Evolutionary conservation across 1,140 invertebrate genomes (phyloP).

Genomic region (Drosophila subobscura): DNA sequence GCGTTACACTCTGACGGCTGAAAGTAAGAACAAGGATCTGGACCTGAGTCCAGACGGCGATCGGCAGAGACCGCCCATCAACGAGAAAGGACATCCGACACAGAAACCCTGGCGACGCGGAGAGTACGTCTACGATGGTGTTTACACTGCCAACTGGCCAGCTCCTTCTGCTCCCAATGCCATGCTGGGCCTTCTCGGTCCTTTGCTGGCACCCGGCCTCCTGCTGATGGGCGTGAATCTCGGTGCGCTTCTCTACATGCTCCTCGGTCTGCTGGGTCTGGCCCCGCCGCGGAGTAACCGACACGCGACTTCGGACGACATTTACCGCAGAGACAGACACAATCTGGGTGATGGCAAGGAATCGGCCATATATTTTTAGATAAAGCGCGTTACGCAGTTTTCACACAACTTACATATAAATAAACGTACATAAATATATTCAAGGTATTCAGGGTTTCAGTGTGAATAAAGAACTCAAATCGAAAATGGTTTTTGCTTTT

Average conservation of each 20-base stretch:
- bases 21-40: constrained; percentile 54
- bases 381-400: constrained; percentile 37
- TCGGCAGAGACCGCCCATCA: neutral
- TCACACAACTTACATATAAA: constrained; percentile 49
- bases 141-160: constrained; percentile 27
- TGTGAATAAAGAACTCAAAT: constrained; percentile 42
- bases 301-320: neutral
- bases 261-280: constrained; percentile 54
- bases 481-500: neutral
- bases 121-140: constrained; percentile 33
- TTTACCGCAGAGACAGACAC: constrained; percentile 54
- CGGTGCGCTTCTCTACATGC: constrained; percentile 59
- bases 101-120: constrained; percentile 63
- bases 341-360: constrained; percentile 55
- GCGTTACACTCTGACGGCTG: constrained; percentile 51
- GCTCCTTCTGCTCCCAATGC: constrained; percentile 9
- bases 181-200: constrained; percentile 22
- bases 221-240: constrained; percentile 59
- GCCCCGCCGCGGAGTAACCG: constrained; percentile 32
- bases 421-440: constrained; percentile 64
- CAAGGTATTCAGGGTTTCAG: constrained; percentile 11
- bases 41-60: constrained; percentile 9
- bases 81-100: neutral
- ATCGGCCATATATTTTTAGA: constrained; percentile 61
- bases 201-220: constrained; percentile 51